A percentile compares a stretch with the other conserved stretches of the same genome.
Conservation (phyloP, 2,888 invertebrate species). For the Coenonympha glycerion region DNA sequence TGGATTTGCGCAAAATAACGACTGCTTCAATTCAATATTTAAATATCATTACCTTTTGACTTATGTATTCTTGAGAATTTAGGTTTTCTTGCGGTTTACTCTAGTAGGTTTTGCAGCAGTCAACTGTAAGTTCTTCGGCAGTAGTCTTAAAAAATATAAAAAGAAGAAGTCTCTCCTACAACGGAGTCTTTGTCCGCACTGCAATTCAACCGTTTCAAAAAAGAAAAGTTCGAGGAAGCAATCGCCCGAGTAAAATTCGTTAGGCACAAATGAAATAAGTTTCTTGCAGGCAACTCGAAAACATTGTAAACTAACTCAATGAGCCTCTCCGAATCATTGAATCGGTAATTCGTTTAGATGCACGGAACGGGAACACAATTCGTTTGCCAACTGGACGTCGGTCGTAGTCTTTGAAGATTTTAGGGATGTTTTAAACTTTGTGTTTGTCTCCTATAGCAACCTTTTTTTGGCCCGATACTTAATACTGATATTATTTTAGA, state of each 20-base stretch:
- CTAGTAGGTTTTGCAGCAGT: too few relatives aligned
- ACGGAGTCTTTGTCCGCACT: not conserved
- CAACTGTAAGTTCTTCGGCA: too few relatives aligned
- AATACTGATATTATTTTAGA: too few relatives aligned
- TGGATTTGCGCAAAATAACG: too few relatives aligned
- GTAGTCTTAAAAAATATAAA: not conserved
- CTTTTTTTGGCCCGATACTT: too few relatives aligned
- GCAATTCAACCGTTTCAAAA: not conserved
- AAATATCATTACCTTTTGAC: too few relatives aligned
- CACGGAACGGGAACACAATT: constrained; percentile 1
- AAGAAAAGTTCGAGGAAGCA: constrained; percentile 13
- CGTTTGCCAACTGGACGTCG: constrained; percentile 1
- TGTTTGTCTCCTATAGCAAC: too few relatives aligned
- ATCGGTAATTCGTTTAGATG: constrained; percentile 22
- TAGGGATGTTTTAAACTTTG: not conserved
- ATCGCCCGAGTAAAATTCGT: constrained; percentile 19
- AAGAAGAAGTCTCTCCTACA: not conserved
- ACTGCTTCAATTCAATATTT: too few relatives aligned
- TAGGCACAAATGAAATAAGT: constrained; percentile 25
- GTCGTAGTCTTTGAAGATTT: constrained; percentile 1
- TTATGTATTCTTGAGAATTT: too few relatives aligned
- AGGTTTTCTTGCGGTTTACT: too few relatives aligned
- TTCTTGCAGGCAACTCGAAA: constrained; percentile 22
- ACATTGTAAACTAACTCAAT: constrained; percentile 20
- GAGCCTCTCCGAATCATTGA: constrained; percentile 21